phyloP scores from a whole-genome alignment of 2,113 vertebrate genomes.

The Podilymbus podiceps region DNA sequence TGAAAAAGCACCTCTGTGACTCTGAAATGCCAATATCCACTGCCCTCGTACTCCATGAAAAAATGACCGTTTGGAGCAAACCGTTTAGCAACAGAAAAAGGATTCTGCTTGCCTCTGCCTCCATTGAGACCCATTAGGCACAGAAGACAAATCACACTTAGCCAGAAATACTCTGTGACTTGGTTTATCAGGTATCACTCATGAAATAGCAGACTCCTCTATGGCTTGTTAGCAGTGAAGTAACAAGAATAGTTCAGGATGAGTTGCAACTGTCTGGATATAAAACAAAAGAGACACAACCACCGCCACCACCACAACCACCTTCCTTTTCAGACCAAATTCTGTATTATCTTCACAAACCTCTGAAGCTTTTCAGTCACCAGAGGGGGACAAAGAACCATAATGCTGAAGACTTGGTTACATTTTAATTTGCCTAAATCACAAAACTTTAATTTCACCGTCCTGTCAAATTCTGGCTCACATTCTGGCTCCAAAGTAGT shows the following conservation, averaged over 20 bases:
- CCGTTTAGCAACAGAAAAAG: not conserved
- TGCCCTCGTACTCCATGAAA: not conserved
- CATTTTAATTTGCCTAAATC: not conserved
- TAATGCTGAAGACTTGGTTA: not conserved
- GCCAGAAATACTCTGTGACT: not conserved
- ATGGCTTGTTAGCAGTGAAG: not conserved
- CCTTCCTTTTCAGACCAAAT: not conserved
- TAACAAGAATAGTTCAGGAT: not conserved
- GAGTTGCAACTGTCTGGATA: not conserved
- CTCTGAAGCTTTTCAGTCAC: not conserved
- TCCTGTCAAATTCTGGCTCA: not conserved
- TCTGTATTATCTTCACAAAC: not conserved
- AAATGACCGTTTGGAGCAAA: not conserved
- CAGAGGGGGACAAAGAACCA: conserved; percentile 50
- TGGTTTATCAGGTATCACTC: not conserved
- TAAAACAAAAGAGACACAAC: not conserved
- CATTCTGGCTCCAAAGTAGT: not conserved
- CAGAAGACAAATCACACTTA: not conserved
- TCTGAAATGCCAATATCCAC: not conserved
- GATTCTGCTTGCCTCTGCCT: not conserved
- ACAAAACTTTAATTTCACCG: not conserved
- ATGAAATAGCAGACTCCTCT: not conserved
- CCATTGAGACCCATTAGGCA: not conserved
- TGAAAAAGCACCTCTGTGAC: not conserved
- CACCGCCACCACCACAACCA: not conserved